These are phyloP conservation scores for Mycteria americana DNA, from an alignment of 2,797 vertebrate genomes.

Conservation along the genomic window DNA sequence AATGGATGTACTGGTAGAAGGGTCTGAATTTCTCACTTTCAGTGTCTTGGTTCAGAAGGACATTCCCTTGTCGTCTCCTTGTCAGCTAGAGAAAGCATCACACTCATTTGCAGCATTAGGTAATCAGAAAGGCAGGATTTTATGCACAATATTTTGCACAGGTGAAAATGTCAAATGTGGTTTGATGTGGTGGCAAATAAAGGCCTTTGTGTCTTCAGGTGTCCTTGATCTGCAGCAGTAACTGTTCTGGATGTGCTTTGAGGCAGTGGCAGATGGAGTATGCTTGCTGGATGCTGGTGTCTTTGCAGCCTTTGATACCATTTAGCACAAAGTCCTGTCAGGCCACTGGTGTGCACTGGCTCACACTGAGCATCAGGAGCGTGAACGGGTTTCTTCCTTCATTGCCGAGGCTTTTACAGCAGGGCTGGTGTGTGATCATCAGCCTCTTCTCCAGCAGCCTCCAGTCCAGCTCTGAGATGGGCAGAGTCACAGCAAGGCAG, in stretches of 20 bases:
- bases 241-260: not conserved
- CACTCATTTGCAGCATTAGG: accelerated
- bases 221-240: not conserved
- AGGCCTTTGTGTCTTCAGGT: not conserved
- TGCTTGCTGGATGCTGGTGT: not conserved
- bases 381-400: not conserved
- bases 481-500: not conserved
- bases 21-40: not conserved
- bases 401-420: not conserved
- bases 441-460: not conserved
- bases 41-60: not conserved
- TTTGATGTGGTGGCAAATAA: not conserved
- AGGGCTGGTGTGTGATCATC: not conserved
- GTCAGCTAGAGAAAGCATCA: not conserved
- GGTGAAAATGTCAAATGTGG: not conserved
- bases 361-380: accelerated
- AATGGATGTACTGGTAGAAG: not conserved
- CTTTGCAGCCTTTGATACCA: not conserved
- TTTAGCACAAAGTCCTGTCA: not conserved
- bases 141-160: not conserved
- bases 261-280: not conserved
- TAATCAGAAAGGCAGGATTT: not conserved
- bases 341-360: not conserved
- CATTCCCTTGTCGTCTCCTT: not conserved
- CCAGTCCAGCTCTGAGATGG: not conserved